Percentiles rank a stretch among this genome's conserved stretches.
Conservation (phyloP, 2,113 vertebrate species). For the Gavialis gangeticus region DNA sequence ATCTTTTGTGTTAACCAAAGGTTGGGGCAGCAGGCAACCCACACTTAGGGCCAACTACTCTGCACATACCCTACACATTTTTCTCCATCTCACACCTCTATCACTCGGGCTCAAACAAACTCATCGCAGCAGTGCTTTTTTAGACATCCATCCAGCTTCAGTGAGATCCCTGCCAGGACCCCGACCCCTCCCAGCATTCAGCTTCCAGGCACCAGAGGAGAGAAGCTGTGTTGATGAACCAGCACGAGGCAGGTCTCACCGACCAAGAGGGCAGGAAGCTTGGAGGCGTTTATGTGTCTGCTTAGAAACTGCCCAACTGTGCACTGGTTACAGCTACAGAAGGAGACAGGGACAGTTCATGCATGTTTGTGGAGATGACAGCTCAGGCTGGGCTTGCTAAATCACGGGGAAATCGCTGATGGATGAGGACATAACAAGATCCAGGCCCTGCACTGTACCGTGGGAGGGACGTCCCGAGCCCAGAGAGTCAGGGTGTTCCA, state of each 20-base stretch:
- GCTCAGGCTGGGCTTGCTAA: not conserved
- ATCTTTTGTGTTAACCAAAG: not conserved
- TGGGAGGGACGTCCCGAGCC: constrained; percentile 88
- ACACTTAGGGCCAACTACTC: not conserved
- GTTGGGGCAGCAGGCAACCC: not conserved
- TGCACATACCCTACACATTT: not conserved
- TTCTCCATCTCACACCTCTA: not conserved
- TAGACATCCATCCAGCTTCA: not conserved
- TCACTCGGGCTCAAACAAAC: not conserved
- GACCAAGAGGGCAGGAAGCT: not conserved
- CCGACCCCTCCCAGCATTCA: not conserved
- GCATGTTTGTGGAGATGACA: not conserved
- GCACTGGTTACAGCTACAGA: not conserved
- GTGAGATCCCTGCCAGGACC: not conserved
- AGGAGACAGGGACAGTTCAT: not conserved
- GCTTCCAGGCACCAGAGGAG: not conserved
- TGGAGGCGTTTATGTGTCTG: not conserved
- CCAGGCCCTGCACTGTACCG: constrained; percentile 63
- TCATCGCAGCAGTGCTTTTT: not conserved
- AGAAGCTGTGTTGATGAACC: not conserved
- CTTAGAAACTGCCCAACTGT: not conserved
- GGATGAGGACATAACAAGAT: not conserved
- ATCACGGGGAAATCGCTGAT: not conserved
- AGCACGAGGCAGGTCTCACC: not conserved
- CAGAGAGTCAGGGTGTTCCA: constrained; percentile 91